phyloP scores from a whole-genome alignment of 2,113 vertebrate species.

The Osmerus mordax region DNA sequence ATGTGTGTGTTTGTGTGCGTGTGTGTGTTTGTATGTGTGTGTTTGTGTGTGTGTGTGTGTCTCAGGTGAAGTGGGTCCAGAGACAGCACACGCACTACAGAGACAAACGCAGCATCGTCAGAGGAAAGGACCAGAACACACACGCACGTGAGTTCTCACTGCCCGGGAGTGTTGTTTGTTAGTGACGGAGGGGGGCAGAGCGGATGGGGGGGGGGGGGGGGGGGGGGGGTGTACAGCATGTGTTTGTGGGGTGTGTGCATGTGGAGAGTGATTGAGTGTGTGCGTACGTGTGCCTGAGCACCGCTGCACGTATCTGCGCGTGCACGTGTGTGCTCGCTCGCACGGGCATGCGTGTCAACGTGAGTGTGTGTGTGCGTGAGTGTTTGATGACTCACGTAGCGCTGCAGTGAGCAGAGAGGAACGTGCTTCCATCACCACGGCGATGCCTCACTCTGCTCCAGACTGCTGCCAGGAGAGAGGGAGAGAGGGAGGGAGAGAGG shows the following conservation, averaged over 20 bases:
- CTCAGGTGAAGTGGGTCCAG: conserved; percentile 53
- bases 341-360: not conserved
- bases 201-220: not conserved
- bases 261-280: not conserved
- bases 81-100: conserved; percentile 46
- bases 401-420: conserved; percentile 46
- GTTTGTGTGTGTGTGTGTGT: not conserved
- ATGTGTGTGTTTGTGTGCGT: too few species aligned
- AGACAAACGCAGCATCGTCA: conserved; percentile 40
- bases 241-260: not conserved
- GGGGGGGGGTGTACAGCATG: not conserved
- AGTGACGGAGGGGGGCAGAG: conserved; percentile 1
- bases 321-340: not conserved
- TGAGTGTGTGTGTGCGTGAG: conserved; percentile 20
- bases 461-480: conserved; percentile 23
- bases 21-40: not conserved
- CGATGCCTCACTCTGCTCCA: conserved; percentile 19
- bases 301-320: not conserved
- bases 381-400: conserved; percentile 40
- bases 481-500: not conserved
- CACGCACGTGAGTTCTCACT: too few species aligned
- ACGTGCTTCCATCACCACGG: conserved; percentile 33
- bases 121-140: not conserved
- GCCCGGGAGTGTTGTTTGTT: not conserved
- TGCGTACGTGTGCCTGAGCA: conserved; percentile 10